These are phyloP conservation scores for Bungarus multicinctus DNA, from an alignment of 2,113 vertebrate species.

Conservation along the genomic window DNA sequence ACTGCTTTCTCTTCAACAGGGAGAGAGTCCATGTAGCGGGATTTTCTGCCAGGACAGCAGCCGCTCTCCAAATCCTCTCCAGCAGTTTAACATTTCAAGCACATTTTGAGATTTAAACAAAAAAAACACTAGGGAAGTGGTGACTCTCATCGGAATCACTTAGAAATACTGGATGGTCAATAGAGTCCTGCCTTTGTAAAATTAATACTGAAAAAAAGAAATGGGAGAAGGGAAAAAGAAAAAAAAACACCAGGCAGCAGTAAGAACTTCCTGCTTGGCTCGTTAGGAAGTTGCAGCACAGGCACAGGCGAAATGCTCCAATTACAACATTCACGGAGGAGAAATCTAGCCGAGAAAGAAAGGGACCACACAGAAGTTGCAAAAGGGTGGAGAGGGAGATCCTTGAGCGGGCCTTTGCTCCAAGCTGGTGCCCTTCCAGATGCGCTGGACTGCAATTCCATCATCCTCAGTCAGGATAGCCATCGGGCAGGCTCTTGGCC, in stretches of 20 bases:
- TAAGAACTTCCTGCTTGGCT: constrained; percentile 15
- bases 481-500: neutral
- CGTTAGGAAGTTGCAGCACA: neutral
- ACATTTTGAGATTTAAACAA: neutral
- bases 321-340: neutral
- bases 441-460: neutral
- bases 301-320: neutral
- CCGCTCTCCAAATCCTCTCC: constrained; percentile 8
- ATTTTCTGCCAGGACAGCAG: constrained; percentile 5
- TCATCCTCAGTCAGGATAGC: neutral
- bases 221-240: accelerated
- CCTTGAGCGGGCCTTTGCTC: neutral
- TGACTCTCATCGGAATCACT: neutral
- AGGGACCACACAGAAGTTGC: neutral
- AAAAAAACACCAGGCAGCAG: neutral
- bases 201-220: neutral
- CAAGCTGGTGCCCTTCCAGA: neutral
- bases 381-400: neutral
- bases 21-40: neutral
- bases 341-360: neutral
- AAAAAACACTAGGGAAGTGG: neutral
- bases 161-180: neutral
- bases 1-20: neutral
- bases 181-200: constrained; percentile 16
- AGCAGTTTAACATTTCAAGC: constrained; percentile 6